phyloP scores from a whole-genome alignment of 2,113 vertebrate genomes.

The Onychostruthus taczanowskii region DNA sequence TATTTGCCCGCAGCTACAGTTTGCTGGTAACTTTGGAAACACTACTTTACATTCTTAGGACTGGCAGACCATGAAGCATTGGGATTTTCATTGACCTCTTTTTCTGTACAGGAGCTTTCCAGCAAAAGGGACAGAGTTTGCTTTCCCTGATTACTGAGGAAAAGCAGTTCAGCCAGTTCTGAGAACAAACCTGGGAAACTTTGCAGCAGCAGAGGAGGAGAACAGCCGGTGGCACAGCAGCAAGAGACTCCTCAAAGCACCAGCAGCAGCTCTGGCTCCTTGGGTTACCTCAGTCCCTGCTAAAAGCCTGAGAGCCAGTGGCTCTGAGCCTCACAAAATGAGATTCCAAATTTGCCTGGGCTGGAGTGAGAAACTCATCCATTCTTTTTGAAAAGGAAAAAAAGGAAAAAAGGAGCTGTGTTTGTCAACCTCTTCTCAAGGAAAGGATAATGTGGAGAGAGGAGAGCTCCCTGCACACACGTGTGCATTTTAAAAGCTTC shows the following conservation, averaged over 20 bases:
- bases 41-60: neutral
- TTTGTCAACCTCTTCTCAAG: neutral
- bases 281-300: neutral
- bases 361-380: neutral
- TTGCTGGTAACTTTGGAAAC: neutral
- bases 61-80: neutral
- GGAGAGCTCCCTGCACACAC: accelerated
- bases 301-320: accelerated
- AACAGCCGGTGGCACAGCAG: neutral
- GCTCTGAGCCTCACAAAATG: neutral
- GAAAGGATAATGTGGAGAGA: neutral
- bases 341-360: neutral
- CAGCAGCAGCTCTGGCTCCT: neutral
- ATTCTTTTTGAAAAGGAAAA: too few relatives aligned
- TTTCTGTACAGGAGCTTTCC: neutral
- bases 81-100: neutral
- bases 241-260: neutral
- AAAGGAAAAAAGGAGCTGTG: too few relatives aligned
- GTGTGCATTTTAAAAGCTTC: neutral
- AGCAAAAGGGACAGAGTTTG: neutral
- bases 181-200: neutral
- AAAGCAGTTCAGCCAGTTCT: neutral
- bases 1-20: neutral
- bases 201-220: neutral
- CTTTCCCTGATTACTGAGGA: neutral